Percentiles rank a stretch among this genome's conserved stretches.
phyloP scores from a whole-genome alignment of 1,140 invertebrate species.

The Nomia melanderi region DNA sequence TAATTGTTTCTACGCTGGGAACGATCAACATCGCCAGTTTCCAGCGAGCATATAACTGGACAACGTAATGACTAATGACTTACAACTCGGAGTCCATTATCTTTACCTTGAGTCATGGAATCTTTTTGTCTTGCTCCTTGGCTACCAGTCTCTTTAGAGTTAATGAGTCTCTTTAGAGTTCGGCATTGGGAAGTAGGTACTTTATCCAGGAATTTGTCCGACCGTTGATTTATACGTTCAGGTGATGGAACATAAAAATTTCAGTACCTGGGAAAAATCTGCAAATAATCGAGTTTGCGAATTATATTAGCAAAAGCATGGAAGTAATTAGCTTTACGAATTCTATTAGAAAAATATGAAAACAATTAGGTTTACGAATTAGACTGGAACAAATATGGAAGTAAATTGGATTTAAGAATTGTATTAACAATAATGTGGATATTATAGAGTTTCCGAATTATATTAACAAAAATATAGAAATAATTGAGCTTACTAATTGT shows the following conservation, averaged over 20 bases:
- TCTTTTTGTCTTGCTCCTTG: constrained; percentile 25
- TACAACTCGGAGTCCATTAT: constrained; percentile 19
- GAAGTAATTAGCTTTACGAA: no score
- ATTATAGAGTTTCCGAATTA: no score
- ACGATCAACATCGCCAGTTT: background rate
- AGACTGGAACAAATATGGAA: no score
- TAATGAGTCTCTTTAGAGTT: background rate
- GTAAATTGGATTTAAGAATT: no score
- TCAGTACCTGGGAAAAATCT: no score
- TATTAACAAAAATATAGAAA: no score
- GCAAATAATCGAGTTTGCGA: no score
- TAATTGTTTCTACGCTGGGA: background rate
- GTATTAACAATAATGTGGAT: no score
- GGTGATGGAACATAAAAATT: background rate
- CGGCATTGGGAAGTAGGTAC: background rate
- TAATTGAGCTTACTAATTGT: no score
- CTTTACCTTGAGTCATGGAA: constrained; percentile 46
- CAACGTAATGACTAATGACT: constrained; percentile 37
- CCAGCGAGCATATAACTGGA: background rate
- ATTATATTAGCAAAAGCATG: no score
- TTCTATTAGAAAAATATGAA: no score
- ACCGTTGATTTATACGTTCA: background rate
- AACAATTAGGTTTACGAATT: no score
- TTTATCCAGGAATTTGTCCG: background rate
- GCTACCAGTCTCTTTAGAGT: background rate